Evolutionary conservation across 2,888 invertebrate species (phyloP), one percentile per base, ranked within the genome.

Genomic region (Eupelmus urozonus): DNA sequence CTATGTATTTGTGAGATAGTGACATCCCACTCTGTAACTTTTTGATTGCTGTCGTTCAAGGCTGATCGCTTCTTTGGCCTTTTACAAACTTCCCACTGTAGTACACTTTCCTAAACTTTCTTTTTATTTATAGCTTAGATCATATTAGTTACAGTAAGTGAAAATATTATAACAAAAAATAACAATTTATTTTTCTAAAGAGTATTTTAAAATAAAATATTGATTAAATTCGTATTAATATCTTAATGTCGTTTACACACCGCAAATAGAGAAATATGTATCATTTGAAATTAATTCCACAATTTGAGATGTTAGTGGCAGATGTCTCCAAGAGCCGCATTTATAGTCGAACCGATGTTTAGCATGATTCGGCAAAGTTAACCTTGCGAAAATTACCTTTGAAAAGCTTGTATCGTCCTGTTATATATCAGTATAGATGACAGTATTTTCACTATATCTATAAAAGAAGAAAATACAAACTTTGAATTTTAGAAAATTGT

Each of bases 31-130:
- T 60, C 1, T 53, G 53, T 34, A 66, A 53, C 34, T 53, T 66
- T 34, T 20, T 51, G 34, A 53, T 53, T 20, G 29, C 53, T 34
- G 53, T 34, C 83, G 20, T 42, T 23, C 18, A 20, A 40, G 9
- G 16, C 20, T 18, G 18, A 40, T 5, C 7, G 16, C 5, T n/a
- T 40, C 0, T 40, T 7, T 13, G 16, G 20, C 18, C 40, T 34
- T 60, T 60, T 60, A 49, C 11, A 1, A 45, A 65, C 7, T 65
- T 65, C n/a, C 27, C 5, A 9, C 9, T 34, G 34, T 34, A 34
- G 34, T 5, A 34, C n/a, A n/a, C n/a, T n/a, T 63, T 63, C 40
- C 40, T 11, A 49, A 49, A 49, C 49, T 49, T 49, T 49, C 49
- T 49, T 16, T 4, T 16, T 49, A 49, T 49, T 49, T 34, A 34